These are phyloP conservation scores for Tachystola acroxantha DNA, from an alignment of 2,888 invertebrate genomes.

Conservation along the genomic window DNA sequence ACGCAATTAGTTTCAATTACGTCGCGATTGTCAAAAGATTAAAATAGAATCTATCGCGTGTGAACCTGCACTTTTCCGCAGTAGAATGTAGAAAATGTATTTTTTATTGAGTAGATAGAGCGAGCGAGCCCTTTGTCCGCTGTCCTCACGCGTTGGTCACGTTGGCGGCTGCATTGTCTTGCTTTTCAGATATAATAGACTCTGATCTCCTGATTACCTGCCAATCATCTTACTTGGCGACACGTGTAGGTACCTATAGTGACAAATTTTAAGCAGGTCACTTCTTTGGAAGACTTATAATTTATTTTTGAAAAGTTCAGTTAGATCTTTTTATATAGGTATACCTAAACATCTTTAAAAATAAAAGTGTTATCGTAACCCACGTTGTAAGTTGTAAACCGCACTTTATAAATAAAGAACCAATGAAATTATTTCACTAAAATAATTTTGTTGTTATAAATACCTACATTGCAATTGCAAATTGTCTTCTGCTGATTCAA, in stretches of 20 bases:
- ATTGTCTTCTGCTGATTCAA: too few relatives aligned
- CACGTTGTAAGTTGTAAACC: too few relatives aligned
- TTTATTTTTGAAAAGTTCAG: too few relatives aligned
- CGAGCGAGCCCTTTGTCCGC: conserved; percentile 50
- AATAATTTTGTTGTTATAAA: too few relatives aligned
- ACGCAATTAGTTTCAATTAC: conserved; percentile 61
- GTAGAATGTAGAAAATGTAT: conserved; percentile 57
- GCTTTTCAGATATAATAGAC: conserved; percentile 45
- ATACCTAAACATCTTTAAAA: too few relatives aligned
- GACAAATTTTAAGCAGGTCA: too few relatives aligned
- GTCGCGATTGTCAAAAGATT: conserved; percentile 67
- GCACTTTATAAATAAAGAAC: too few relatives aligned
- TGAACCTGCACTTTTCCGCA: conserved; percentile 57
- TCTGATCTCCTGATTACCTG: conserved; percentile 51
- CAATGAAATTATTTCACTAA: too few relatives aligned
- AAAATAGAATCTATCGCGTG: conserved; percentile 72
- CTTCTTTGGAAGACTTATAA: too few relatives aligned
- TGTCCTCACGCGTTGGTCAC: conserved; percentile 57
- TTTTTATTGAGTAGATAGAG: conserved; percentile 35
- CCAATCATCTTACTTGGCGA: conserved; percentile 40
- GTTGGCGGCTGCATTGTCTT: conserved; percentile 52
- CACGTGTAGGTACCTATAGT: conserved; percentile 31
- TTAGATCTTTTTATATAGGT: too few relatives aligned
- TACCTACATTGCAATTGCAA: too few relatives aligned
- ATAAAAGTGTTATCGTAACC: too few relatives aligned